Conservation (phyloP, 1,140 invertebrate species). For the Ganaspis sp. region DNA sequence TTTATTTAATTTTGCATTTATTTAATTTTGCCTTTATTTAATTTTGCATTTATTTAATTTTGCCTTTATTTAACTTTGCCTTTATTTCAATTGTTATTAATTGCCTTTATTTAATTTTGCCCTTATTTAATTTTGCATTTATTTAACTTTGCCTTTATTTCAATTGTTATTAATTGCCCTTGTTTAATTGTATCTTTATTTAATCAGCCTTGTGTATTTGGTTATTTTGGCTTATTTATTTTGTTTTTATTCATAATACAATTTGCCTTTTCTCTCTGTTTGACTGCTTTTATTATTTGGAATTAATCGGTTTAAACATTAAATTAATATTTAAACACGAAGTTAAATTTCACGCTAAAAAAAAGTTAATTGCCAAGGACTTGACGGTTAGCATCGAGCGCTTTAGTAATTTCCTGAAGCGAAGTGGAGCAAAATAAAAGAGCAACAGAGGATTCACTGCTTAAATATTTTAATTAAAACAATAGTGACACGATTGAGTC, state of each 20-base stretch:
- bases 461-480: conserved; percentile 15
- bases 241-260: not conserved
- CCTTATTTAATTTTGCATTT: too few species aligned
- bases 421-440: conserved; percentile 5
- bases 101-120: not conserved
- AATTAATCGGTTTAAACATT: conserved; percentile 11
- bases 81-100: not conserved
- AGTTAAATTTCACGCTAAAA: conserved; percentile 5
- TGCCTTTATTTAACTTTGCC: too few species aligned
- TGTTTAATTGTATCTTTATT: too few species aligned
- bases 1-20: too few species aligned
- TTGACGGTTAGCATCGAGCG: not conserved
- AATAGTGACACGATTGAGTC: conserved; percentile 3
- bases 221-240: not conserved
- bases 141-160: too few species aligned
- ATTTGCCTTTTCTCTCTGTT: not conserved
- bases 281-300: conserved; percentile 1
- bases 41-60: too few species aligned
- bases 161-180: too few species aligned
- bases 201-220: not conserved
- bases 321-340: conserved; percentile 11
- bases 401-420: conserved; percentile 5
- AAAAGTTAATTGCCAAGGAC: conserved; percentile 13
- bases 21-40: too few species aligned
- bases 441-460: conserved; percentile 7